Evolutionary conservation across 2,888 invertebrate genomes (phyloP).

Genomic region (Tolmerus cingulatus): DNA sequence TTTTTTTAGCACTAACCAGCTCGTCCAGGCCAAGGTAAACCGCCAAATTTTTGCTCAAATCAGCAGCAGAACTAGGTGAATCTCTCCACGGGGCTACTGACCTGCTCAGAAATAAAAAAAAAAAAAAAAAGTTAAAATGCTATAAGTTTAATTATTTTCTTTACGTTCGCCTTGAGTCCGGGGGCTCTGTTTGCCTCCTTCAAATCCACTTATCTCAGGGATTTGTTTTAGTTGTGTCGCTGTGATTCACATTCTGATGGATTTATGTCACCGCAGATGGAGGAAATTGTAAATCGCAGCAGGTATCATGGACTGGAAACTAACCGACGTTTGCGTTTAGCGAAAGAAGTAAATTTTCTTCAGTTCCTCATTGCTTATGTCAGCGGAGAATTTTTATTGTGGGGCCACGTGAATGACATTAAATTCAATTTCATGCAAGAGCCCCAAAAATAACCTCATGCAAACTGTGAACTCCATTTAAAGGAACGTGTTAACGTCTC

Average conservation of each 20-base stretch:
- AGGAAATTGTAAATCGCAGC: not conserved
- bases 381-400: not conserved
- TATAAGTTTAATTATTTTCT: not conserved
- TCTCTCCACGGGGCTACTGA: not conserved
- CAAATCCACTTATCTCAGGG: not conserved
- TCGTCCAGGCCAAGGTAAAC: not conserved
- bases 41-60: not conserved
- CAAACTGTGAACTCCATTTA: not conserved
- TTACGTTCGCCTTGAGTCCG: not conserved
- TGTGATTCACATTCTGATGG: not conserved
- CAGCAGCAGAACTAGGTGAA: not conserved
- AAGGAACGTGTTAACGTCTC: not conserved
- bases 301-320: not conserved
- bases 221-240: not conserved
- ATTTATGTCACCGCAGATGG: not conserved
- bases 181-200: not conserved
- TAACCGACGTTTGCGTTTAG: not conserved
- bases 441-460: not conserved
- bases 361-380: not conserved
- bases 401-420: not conserved
- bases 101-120: not conserved
- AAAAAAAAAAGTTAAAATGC: too few species aligned
- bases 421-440: too few species aligned
- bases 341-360: not conserved
- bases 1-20: not conserved